phyloP scores from a whole-genome alignment of 2,113 vertebrate genomes.

The Vulpes lagopus region DNA sequence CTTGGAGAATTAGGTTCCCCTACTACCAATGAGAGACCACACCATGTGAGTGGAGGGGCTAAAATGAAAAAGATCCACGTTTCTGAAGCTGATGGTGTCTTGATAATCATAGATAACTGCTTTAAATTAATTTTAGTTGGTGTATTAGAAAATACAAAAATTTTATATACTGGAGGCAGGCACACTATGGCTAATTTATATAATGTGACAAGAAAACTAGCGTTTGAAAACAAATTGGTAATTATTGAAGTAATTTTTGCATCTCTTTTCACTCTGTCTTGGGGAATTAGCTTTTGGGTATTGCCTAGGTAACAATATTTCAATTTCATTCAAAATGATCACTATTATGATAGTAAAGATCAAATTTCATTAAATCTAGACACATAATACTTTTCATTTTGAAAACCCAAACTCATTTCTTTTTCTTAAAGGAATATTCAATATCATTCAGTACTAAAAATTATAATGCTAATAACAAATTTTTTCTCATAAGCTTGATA shows the following conservation, averaged over 20 bases:
- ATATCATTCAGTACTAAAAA: not conserved
- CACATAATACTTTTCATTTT: conserved; percentile 18
- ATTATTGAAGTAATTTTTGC: conserved; percentile 62
- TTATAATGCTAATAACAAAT: not conserved
- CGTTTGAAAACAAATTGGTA: conserved; percentile 65
- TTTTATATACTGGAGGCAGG: conserved; percentile 55
- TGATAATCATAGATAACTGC: conserved; percentile 36
- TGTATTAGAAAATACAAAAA: conserved; percentile 66
- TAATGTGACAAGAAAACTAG: conserved; percentile 76
- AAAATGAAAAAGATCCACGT: not conserved
- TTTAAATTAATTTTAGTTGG: conserved; percentile 61
- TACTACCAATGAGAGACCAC: not conserved
- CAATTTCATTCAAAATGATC: conserved; percentile 61
- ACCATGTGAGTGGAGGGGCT: not conserved
- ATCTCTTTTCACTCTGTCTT: conserved; percentile 61
- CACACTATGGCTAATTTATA: conserved; percentile 36
- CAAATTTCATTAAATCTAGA: conserved; percentile 54
- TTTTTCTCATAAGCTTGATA: conserved; percentile 3
- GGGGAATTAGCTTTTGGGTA: conserved; percentile 65
- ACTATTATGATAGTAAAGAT: conserved; percentile 59
- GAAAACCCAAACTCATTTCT: conserved; percentile 60
- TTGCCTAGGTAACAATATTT: conserved; percentile 72
- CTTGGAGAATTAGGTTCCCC: not conserved
- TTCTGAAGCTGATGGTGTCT: conserved; percentile 40
- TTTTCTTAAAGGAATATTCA: conserved; percentile 30